These are phyloP conservation scores for Pachydiplax longipennis DNA, from an alignment of 2,888 invertebrate species.

Conservation along the genomic window DNA sequence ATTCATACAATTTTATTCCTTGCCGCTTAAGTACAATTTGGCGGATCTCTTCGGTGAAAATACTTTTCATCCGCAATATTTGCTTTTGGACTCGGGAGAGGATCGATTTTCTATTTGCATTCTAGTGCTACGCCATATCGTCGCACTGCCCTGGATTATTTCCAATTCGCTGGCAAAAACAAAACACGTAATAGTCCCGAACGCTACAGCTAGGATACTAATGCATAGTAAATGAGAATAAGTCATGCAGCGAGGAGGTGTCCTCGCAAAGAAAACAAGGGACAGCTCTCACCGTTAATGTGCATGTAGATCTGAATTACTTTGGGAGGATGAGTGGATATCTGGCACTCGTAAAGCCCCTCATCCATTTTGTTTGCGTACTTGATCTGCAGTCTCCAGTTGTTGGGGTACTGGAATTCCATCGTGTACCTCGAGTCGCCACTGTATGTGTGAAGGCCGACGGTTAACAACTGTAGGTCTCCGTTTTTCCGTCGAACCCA, in stretches of 20 bases:
- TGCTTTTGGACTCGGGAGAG: background rate
- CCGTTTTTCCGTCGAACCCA: conserved; percentile 72
- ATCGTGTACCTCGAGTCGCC: conserved; percentile 60
- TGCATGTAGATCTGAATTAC: conserved; percentile 63
- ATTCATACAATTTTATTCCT: too few relatives aligned
- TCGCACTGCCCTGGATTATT: conserved; percentile 29
- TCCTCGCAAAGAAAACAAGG: background rate
- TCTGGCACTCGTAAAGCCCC: conserved; percentile 64
- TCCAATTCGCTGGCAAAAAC: background rate
- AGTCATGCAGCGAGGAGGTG: background rate
- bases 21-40: background rate
- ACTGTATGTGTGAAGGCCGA: conserved; percentile 62
- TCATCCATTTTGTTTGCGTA: conserved; percentile 63
- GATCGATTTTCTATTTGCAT: background rate
- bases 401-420: conserved; percentile 64
- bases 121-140: background rate
- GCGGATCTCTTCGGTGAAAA: background rate
- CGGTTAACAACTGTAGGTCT: conserved; percentile 71
- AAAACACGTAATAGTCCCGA: background rate
- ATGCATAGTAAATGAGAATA: background rate
- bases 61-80: background rate
- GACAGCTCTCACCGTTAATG: conserved; percentile 60
- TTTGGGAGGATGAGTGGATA: conserved; percentile 65
- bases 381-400: conserved; percentile 64
- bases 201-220: background rate